Base-by-base conservation (phyloP, 2,113 vertebrate species). In the Emydura subglobosa region DNA sequence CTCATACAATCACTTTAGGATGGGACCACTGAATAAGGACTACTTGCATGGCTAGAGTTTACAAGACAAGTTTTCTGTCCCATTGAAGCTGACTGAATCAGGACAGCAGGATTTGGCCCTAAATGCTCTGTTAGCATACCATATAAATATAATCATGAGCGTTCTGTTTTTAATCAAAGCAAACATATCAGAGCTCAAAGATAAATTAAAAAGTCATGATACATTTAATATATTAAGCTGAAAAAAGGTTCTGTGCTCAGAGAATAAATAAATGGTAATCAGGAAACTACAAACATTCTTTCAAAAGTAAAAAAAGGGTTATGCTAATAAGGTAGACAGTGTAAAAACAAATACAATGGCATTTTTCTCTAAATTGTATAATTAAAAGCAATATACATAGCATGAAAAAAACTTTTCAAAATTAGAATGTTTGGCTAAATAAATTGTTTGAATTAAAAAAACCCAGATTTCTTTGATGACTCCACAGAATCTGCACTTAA, bases 211-310 rank as follows among this genome's bases (percentile, higher is more conserved):
- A 93, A 89, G 89, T 86, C 87, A 92, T 42, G 83, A 86, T 44
- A 93, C 91, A 89, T 91, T 95, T 90, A 88, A 93, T n/a, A 91
- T 24, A 9, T 44, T 90, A 91, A 94, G 82, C 91, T 88, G 68
- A 94, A 90, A 90, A 83, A 6, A 93, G 27, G 47, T 10, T 54
- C 78, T 89, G 31, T 91, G 31, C 55, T 53, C 90, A 61, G 72
- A 91, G 27, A 83, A 92, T 42, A 91, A 83, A 53, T 34, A 55
- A 91, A 72, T 76, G 83, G 59, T 47, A 94, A 86, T 81, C 86
- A 93, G 42, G 79, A 82, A 93, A 91, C 61, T 39, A 68, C 68
- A 13, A 76, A 25, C 16, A 31, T 78, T 79, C 31, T 78, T 88
- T 86, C 57, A 44, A 65, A 25, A 25, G 3, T 13, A 27, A 17